Percentiles rank a stretch among this genome's conserved stretches.
phyloP scores from a whole-genome alignment of 2,797 vertebrate genomes.

The Sebastes umbrosus region DNA sequence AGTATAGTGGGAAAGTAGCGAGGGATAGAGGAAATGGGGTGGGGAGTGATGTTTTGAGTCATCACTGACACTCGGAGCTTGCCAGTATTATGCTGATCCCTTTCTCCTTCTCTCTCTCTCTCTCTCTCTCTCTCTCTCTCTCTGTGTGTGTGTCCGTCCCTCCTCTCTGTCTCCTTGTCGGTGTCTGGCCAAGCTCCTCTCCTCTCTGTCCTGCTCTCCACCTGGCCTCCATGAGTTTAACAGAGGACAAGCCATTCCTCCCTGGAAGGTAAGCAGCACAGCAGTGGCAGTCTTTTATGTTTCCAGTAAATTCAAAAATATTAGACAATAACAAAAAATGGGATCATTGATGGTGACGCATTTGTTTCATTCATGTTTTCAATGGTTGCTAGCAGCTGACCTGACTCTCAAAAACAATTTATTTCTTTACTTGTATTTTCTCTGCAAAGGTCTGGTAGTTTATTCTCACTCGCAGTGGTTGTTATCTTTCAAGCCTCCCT shows the following conservation, averaged over 20 bases:
- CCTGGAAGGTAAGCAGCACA: conserved; percentile 71
- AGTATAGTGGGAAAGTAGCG: background rate
- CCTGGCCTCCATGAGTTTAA: conserved; percentile 74
- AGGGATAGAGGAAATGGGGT: conserved; percentile 12
- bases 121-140: background rate
- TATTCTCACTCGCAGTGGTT: background rate
- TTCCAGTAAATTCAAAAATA: conserved; percentile 3
- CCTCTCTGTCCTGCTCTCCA: conserved; percentile 47
- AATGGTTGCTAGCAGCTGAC: background rate
- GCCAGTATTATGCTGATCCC: conserved; percentile 46
- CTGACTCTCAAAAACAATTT: background rate
- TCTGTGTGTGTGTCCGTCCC: background rate
- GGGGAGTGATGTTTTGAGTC: conserved; percentile 60
- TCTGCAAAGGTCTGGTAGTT: background rate
- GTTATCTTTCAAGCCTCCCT: background rate
- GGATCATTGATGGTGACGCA: background rate
- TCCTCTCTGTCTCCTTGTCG: conserved; percentile 7
- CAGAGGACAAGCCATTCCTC: conserved; percentile 60
- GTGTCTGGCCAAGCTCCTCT: conserved; percentile 47
- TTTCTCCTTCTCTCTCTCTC: background rate
- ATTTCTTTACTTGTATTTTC: background rate
- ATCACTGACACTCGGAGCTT: conserved; percentile 60
- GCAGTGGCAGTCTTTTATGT: background rate
- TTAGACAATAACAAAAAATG: background rate
- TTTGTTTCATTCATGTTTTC: conserved; percentile 4